Percentiles rank a stretch among this genome's conserved stretches.
Conservation (phyloP, 2,113 vertebrate species). For the Sinocyclocheilus maitianheensis region DNA sequence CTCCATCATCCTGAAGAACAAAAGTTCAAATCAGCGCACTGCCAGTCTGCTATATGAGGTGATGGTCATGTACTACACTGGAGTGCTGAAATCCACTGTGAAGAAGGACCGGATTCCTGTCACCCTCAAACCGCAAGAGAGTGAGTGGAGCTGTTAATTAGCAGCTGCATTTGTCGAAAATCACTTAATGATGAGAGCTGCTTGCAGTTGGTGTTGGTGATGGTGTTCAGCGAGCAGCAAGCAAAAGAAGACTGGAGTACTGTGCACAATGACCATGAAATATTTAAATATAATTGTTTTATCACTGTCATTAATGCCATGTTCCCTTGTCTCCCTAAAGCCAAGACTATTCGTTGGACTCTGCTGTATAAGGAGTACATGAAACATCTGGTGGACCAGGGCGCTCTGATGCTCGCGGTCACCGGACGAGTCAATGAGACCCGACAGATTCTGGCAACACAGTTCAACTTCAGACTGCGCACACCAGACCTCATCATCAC, state of each 20-base stretch:
- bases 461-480: conserved; percentile 84
- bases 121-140: conserved; percentile 67
- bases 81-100: conserved; percentile 77
- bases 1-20: conserved; percentile 73
- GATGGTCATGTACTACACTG: conserved; percentile 85
- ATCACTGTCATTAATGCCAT: background rate
- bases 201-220: no score
- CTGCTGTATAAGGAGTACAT: conserved; percentile 79
- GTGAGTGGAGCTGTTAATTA: conserved; percentile 59
- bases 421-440: conserved; percentile 80
- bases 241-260: no score
- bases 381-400: conserved; percentile 83
- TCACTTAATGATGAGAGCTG: no score
- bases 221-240: no score
- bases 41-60: conserved; percentile 76
- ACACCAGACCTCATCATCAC: conserved; percentile 79
- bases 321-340: conserved; percentile 62
- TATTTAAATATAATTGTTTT: background rate
- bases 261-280: background rate
- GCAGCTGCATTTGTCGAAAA: no score
- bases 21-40: conserved; percentile 66
- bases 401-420: conserved; percentile 82
- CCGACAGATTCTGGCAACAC: conserved; percentile 83
- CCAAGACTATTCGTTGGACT: conserved; percentile 70
- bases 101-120: conserved; percentile 70